Conservation (phyloP, 2,797 vertebrate species). For the Tenualosa thibaudeaui region DNA sequence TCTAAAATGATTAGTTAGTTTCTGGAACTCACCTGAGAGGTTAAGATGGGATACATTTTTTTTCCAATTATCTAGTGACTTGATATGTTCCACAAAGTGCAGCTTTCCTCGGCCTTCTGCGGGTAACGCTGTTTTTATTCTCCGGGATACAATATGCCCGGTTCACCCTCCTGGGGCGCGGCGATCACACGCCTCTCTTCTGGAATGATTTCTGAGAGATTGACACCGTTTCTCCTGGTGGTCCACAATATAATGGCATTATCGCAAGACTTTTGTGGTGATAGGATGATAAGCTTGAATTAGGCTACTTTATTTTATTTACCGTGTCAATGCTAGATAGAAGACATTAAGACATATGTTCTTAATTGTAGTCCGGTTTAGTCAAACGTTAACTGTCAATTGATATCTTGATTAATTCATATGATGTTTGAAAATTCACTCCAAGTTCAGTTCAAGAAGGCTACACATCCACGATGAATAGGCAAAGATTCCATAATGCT, state of each 20-base stretch:
- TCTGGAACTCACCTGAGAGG: background rate
- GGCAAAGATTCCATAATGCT: background rate
- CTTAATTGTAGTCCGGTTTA: background rate
- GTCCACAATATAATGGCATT: background rate
- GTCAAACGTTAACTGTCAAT: background rate
- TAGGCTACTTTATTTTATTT: background rate
- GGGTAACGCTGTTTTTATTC: background rate
- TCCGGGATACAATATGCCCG: background rate
- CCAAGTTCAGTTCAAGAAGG: background rate
- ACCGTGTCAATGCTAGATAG: background rate
- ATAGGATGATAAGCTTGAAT: background rate
- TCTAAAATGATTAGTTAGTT: background rate
- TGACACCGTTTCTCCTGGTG: background rate
- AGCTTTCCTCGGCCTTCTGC: background rate
- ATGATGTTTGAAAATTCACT: background rate
- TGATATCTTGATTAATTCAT: background rate
- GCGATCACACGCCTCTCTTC: background rate
- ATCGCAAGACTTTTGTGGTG: background rate
- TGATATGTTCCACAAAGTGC: background rate
- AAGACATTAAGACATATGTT: background rate
- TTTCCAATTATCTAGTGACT: background rate
- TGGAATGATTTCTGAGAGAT: background rate
- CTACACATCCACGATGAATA: background rate
- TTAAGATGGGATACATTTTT: conserved; percentile 1
- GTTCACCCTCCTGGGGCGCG: background rate